A percentile compares a stretch with the other conserved stretches of the same genome.
These are phyloP conservation scores for Chrysotoxum bicinctum DNA, from an alignment of 2,888 invertebrate species.

Conservation along the genomic window DNA sequence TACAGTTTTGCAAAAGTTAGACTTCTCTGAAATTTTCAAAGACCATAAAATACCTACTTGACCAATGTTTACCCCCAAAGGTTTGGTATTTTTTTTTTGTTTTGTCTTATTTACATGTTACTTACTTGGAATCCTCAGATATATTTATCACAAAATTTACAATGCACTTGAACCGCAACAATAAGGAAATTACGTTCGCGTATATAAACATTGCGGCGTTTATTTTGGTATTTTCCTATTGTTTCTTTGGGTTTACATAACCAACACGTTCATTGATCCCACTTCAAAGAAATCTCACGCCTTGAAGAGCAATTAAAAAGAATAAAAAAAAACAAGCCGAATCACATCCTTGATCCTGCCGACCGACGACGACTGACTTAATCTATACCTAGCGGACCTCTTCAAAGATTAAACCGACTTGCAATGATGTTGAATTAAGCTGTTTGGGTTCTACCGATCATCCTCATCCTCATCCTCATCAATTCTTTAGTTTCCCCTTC, in stretches of 20 bases:
- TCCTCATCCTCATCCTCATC: conserved; percentile 19
- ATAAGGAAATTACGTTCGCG: conserved; percentile 51
- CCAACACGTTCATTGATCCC: conserved; percentile 49
- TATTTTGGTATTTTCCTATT: conserved; percentile 22
- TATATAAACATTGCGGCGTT: conserved; percentile 54
- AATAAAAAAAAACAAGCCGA: background rate
- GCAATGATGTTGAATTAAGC: conserved; percentile 41
- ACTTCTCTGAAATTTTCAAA: background rate
- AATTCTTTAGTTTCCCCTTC: conserved; percentile 21
- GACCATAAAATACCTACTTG: background rate
- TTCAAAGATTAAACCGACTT: conserved; percentile 32
- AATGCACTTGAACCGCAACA: background rate
- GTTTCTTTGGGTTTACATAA: conserved; percentile 32
- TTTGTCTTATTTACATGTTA: conserved; percentile 33
- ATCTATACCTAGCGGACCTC: background rate
- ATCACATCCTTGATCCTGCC: conserved; percentile 49
- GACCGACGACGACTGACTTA: background rate
- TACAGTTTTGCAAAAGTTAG: too few relatives aligned
- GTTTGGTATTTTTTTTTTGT: background rate
- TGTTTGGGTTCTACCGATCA: conserved; percentile 57
- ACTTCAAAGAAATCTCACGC: conserved; percentile 52
- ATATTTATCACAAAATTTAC: background rate
- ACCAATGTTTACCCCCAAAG: background rate
- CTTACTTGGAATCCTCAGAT: conserved; percentile 21
- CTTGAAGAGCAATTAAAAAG: conserved; percentile 43